phyloP scores from a whole-genome alignment of 2,888 invertebrate genomes.

The Yponomeuta sedellus region DNA sequence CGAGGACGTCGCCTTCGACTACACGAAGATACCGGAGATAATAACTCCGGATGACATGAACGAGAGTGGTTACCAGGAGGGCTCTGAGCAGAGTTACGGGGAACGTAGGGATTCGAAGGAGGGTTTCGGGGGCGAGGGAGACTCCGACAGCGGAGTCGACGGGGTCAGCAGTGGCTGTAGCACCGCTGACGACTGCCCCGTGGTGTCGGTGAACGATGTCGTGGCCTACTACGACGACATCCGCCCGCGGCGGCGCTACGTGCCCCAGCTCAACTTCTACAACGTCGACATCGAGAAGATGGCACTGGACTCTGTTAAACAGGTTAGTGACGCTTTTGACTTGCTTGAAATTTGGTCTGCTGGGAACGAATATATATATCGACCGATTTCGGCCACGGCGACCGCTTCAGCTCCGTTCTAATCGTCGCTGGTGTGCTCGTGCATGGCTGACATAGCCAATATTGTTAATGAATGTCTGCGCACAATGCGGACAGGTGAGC shows the following conservation, averaged over 20 bases:
- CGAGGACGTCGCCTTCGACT: constrained; percentile 27
- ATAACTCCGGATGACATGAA: constrained; percentile 67
- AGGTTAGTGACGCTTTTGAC: constrained; percentile 43
- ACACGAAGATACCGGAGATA: constrained; percentile 59
- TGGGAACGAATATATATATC: too few species aligned
- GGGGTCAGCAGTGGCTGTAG: constrained; percentile 77
- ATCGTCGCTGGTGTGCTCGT: too few species aligned
- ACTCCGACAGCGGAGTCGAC: constrained; percentile 75
- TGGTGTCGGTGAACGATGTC: constrained; percentile 71
- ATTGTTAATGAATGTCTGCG: too few species aligned
- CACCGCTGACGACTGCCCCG: constrained; percentile 74
- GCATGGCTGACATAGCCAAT: too few species aligned
- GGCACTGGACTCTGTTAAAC: constrained; percentile 54
- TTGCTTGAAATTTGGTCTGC: too few species aligned
- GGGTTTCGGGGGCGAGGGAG: constrained; percentile 62
- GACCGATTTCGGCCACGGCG: too few species aligned
- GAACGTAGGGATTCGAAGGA: constrained; percentile 66
- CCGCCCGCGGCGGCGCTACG: constrained; percentile 57
- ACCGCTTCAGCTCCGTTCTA: too few species aligned
- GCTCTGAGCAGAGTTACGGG: constrained; percentile 64
- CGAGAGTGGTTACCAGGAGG: constrained; percentile 67
- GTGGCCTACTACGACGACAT: constrained; percentile 70
- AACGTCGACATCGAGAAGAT: constrained; percentile 64
- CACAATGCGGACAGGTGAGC: too few species aligned
- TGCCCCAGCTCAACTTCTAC: constrained; percentile 68